Evolutionary conservation across 2,888 invertebrate genomes (phyloP).

Genomic region (Synanthedon myopaeformis): DNA sequence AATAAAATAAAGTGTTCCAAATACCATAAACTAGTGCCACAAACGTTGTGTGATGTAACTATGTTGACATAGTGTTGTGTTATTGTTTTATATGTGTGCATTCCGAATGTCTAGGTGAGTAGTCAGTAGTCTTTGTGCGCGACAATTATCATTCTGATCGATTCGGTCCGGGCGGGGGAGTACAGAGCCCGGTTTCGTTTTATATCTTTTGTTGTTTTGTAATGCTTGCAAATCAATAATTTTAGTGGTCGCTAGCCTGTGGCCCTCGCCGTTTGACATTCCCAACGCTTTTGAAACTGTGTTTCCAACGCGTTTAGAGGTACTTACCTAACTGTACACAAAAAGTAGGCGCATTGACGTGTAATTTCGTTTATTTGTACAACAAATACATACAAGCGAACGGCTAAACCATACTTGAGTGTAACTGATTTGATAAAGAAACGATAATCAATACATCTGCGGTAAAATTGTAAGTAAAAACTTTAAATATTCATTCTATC

Average conservation of each 20-base stretch:
- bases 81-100: conserved; percentile 60
- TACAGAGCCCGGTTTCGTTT: conserved; percentile 49
- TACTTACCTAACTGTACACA: too few species aligned
- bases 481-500: too few species aligned
- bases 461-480: background rate
- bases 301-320: conserved; percentile 1
- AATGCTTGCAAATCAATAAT: conserved; percentile 64
- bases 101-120: conserved; percentile 62
- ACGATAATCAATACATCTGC: background rate
- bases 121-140: conserved; percentile 62
- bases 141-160: conserved; percentile 69
- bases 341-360: too few species aligned
- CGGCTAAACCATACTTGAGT: background rate
- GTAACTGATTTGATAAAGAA: background rate
- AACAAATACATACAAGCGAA: too few species aligned
- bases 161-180: conserved; percentile 63
- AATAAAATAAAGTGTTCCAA: conserved; percentile 18
- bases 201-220: conserved; percentile 70
- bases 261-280: conserved; percentile 21
- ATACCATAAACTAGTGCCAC: conserved; percentile 29
- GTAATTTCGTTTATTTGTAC: too few species aligned
- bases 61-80: conserved; percentile 48
- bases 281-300: conserved; percentile 11
- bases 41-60: conserved; percentile 22
- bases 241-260: conserved; percentile 47